Conservation (phyloP, 2,797 vertebrate species). For the Kryptopterus vitreolus region DNA sequence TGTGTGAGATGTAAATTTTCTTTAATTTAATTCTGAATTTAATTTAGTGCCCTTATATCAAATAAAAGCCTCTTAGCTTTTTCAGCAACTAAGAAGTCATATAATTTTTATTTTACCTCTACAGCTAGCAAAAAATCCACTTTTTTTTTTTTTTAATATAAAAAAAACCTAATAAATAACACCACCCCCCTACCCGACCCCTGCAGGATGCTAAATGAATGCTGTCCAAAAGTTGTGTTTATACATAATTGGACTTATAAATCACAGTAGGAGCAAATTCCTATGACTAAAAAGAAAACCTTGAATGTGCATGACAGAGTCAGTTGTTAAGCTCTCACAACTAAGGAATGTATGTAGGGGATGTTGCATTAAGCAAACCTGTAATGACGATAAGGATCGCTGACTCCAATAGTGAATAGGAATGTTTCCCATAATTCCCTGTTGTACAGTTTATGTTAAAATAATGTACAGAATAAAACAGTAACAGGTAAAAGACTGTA, state of each 20-base stretch:
- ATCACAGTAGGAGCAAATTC: not conserved
- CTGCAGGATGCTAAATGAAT: conserved; percentile 21
- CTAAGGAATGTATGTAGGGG: not conserved
- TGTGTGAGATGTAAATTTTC: too few relatives aligned
- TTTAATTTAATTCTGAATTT: too few relatives aligned
- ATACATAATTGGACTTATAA: conserved; percentile 17
- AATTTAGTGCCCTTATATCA: too few relatives aligned
- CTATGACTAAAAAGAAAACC: conserved; percentile 9
- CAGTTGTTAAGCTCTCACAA: not conserved
- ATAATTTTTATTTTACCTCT: not conserved
- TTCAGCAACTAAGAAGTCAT: not conserved
- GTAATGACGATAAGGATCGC: not conserved
- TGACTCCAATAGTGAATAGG: conserved; percentile 21
- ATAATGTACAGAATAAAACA: conserved; percentile 46
- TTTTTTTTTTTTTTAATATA: not conserved
- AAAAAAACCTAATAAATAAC: not conserved
- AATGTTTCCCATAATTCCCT: conserved; percentile 22
- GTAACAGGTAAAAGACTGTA: not conserved
- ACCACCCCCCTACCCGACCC: not conserved
- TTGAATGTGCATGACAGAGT: not conserved
- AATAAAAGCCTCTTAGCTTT: not conserved
- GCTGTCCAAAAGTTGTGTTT: not conserved
- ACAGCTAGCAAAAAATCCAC: not conserved
- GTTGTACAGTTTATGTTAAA: conserved; percentile 41
- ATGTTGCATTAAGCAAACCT: conserved; percentile 11